Evolutionary conservation across 1,140 invertebrate genomes (phyloP).

Genomic region (Arctopsyche grandis): DNA sequence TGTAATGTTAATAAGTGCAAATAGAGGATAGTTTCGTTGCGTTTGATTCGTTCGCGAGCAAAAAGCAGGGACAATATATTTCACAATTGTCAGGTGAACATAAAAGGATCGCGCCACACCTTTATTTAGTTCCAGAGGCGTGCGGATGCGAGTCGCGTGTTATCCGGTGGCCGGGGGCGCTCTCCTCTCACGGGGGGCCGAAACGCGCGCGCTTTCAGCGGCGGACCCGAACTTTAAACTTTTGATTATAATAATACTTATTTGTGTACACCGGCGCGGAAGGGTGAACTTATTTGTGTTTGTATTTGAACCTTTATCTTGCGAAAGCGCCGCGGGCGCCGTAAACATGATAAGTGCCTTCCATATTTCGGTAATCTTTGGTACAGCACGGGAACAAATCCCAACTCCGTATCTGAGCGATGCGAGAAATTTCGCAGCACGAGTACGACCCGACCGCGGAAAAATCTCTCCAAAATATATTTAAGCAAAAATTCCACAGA

Average conservation of each 20-base stretch:
- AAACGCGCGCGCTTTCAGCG: background rate
- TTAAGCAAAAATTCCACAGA: background rate
- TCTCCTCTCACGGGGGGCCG: background rate
- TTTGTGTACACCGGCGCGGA: slow-evolving; percentile 36
- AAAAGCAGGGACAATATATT: slow-evolving; percentile 38
- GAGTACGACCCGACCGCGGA: background rate
- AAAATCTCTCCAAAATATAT: background rate
- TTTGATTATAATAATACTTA: slow-evolving; percentile 48
- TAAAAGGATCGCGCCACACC: slow-evolving; percentile 41
- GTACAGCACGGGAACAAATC: slow-evolving; percentile 22
- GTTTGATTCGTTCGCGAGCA: background rate
- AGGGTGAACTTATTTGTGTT: slow-evolving; percentile 41
- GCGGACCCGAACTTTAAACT: slow-evolving; percentile 38
- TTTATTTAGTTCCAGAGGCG: slow-evolving; percentile 36
- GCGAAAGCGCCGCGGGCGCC: slow-evolving; percentile 29
- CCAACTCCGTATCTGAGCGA: slow-evolving; percentile 17
- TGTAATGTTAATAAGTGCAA: background rate
- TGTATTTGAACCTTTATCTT: slow-evolving; percentile 45
- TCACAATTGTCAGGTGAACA: slow-evolving; percentile 46
- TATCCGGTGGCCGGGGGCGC: slow-evolving; percentile 6
- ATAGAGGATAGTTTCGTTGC: no score
- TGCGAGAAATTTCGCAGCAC: background rate
- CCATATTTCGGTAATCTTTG: slow-evolving; percentile 43
- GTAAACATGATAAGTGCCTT: slow-evolving; percentile 44
- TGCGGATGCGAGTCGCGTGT: background rate